Evolutionary conservation across 2,888 invertebrate genomes (phyloP), one percentile per base, ranked within the genome.

Genomic region (Lasioglossum morio): DNA sequence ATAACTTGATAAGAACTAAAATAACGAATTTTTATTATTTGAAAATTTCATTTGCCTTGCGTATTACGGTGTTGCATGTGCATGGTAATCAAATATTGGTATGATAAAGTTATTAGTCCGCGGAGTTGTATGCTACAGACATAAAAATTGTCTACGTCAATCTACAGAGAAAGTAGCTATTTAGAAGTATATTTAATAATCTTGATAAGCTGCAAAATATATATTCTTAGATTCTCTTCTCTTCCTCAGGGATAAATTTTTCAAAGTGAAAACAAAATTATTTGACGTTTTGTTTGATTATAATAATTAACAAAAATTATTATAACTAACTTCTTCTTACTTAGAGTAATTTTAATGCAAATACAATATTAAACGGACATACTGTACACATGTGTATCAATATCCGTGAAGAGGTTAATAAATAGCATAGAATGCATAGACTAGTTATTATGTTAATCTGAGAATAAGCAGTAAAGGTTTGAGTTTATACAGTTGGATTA

Each of bases 1-100:
- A 57, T n/a, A n/a, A 57, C 57, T 57, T n/a, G n/a, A 57, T 57
- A 57, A 57, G 57, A n/a, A 12, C 57, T 57, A 57, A 57, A 57
- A 57, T 1, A 57, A n/a, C 12, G 57, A 57, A n/a, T 57, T 57
- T 57, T 57, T 57, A n/a, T 57, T n/a, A n/a, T n/a, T 4, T 8
- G 57, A n/a, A n/a, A n/a, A 57, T 57, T n/a, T 12, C 3, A n/a
- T n/a, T 57, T 57, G 1, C 10, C 57, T n/a, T 4, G 12, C 4
- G 23, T 57, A n/a, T n/a, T 10, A n/a, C n/a, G 1, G 10, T n/a
- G 12, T 4, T 4, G 4, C 0, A 53, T 2, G 8, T 53, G n/a
- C n/a, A 4, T 57, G 12, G n/a, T 12, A n/a, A 12, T 57, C n/a
- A 3, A 57, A n/a, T 57, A 4, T 57, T 12, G 12, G 1, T 57